Base-by-base conservation (phyloP, 2,888 invertebrate species). In the Mylabris sibirica region DNA sequence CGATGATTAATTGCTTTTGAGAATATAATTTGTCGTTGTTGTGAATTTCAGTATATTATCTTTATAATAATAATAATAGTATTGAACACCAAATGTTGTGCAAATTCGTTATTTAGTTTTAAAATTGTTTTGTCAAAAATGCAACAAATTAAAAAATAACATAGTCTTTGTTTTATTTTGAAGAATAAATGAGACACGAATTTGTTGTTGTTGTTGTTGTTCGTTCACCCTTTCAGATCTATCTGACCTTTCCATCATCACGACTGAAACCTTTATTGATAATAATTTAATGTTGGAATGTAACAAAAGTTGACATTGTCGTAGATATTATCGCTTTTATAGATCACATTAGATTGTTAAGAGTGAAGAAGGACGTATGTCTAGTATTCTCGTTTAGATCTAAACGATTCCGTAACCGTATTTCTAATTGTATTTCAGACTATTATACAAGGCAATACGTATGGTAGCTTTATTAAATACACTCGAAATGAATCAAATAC, bases 1-100 rank as follows among this genome's bases (percentile, higher is more conserved):
- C 57, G 57, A 20, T 30, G 60, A 65, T 60, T 65, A 65, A 65
- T 65, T 64, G 64, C 53, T 64, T 64, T 57, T 26, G 49, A 20
- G 20, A 49, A 22, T 20, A 20, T 20, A 49, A 49, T 49, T 49
- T 49, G 49, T 49, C 49, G 49, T 49, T 20, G 20, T 49, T 49
- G 53, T 24, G 53, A 53, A 53, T 53, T 49, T 24, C 53, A 53
- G 22, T 53, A 4, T 8, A 53, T 53, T 53, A 22, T 53, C 53
- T 53, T 53, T 53, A 20, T n/a, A 49, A 22, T 49, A 49, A 49
- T 20, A 49, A 3, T 9, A 49, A 49, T 20, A 49, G 17, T 49
- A 49, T 44, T 44, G 17, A 44, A 44, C 44, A 44, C n/a, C n/a
- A 14, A n/a, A 14, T 57, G 22, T 53, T 53, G 53, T 53, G 12